These are phyloP conservation scores for Bombycilla garrulus DNA, from an alignment of 2,113 vertebrate genomes.

Conservation along the genomic window DNA sequence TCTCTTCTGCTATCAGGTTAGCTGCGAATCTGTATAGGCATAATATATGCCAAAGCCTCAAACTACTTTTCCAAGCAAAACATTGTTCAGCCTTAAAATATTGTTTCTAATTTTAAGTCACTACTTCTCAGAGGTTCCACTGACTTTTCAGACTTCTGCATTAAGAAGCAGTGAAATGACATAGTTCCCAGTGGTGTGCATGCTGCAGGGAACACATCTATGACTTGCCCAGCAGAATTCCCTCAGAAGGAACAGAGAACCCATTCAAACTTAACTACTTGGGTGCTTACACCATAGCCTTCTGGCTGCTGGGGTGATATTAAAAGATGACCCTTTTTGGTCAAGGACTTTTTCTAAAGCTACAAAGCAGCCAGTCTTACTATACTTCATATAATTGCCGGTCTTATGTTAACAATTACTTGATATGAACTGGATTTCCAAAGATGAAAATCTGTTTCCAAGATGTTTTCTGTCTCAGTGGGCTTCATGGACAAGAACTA, in stretches of 20 bases:
- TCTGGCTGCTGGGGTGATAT: not conserved
- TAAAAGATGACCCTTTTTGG: not conserved
- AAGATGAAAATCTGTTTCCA: not conserved
- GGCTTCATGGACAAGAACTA: not conserved
- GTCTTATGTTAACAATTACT: not conserved
- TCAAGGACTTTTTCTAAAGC: not conserved
- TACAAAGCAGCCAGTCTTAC: not conserved
- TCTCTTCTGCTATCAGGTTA: not conserved
- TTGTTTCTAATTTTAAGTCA: not conserved
- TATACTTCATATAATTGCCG: not conserved
- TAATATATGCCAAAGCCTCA: not conserved
- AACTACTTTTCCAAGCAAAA: not conserved
- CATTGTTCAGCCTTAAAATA: not conserved
- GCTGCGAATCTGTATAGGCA: not conserved
- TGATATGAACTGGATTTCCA: not conserved
- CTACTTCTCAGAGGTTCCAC: not conserved
- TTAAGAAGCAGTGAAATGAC: not conserved
- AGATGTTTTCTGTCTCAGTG: not conserved
- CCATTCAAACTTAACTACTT: not conserved
- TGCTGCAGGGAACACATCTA: not conserved
- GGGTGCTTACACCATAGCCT: not conserved
- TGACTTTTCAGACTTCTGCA: not conserved
- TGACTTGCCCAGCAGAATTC: not conserved
- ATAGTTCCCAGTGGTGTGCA: not conserved
- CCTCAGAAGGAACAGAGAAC: not conserved